phyloP scores from a whole-genome alignment of 2,797 vertebrate species.

The Prunella strophiata region DNA sequence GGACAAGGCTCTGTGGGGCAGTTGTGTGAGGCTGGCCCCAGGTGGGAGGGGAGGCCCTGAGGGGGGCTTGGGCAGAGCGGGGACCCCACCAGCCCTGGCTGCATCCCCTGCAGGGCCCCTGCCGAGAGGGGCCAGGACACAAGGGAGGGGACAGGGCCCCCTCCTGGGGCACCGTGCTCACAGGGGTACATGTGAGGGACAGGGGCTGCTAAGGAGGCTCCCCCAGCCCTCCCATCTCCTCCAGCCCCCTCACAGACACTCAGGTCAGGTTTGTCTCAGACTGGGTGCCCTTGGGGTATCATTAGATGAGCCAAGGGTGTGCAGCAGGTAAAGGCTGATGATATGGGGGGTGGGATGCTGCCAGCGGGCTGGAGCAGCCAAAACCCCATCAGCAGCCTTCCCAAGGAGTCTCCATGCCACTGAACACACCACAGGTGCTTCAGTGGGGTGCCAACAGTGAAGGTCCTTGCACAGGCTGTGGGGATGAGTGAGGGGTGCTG shows the following conservation, averaged over 20 bases:
- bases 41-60: not conserved
- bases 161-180: not conserved
- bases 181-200: not conserved
- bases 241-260: not conserved
- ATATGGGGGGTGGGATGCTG: not conserved
- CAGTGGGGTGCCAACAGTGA: not conserved
- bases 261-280: not conserved
- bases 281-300: not conserved
- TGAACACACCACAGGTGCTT: not conserved
- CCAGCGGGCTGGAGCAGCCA: rapidly evolving
- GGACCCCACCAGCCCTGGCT: not conserved
- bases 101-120: too few species aligned
- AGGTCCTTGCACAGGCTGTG: not conserved
- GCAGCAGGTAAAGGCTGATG: not conserved
- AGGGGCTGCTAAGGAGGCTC: not conserved
- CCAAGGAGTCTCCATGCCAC: not conserved
- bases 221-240: not conserved
- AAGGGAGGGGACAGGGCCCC: rapidly evolving
- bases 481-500: rapidly evolving
- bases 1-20: not conserved
- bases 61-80: too few species aligned
- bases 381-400: not conserved
- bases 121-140: not conserved
- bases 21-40: not conserved
- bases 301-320: not conserved